Evolutionary conservation across 2,113 vertebrate genomes (phyloP), one percentile per base, ranked within the genome.

Genomic region (Xiphophorus maculatus): DNA sequence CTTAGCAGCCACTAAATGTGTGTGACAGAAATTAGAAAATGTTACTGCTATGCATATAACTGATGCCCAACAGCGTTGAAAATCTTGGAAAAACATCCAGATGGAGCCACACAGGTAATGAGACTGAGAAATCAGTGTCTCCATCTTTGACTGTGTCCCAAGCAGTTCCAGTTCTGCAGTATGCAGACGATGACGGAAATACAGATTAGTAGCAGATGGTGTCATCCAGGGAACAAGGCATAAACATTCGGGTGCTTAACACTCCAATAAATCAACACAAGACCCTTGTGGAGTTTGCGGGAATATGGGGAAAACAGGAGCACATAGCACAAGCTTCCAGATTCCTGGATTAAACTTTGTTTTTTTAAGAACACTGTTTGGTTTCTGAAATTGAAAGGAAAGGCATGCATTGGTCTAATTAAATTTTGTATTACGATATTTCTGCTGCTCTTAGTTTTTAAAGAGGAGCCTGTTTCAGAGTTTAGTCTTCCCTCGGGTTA

Each of bases 151-250:
- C 40, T 87, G 63, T 61, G 25, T 82, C 67, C 79, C 17, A 35
- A 74, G 70, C 40, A 81, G 65, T 79, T 84, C 71, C 79, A 40
- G 30, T 58, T 79, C 77, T 80, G 74, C 73, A 61, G 64, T 79
- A 74, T 76, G 81, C 85, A 81, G 84, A 87, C 82, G 44, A 81
- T 32, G 80, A 88, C 81, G 66, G 80, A 89, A 87, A 90, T 71
- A 84, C 87, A 77, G 85, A 91, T 86, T 83, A 88, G 82, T 48
- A 88, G 88, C 87, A 89, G 80, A 79, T 85, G 86, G 87, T 86
- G 89, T 91, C 87, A 87, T 89, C 87, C 87, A 90, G 79, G 73
- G 75, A 84, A 73, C 70, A 74, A 84, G 70, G 76, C 72, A 92
- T 86, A 88, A 88, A 88, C 80, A 90, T 73, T 76, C 37, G 13